A percentile compares a stretch with the other conserved stretches of the same genome.
These are phyloP conservation scores for Onychomys leucogaster DNA, from an alignment of 2,797 vertebrate genomes.

Conservation along the genomic window DNA sequence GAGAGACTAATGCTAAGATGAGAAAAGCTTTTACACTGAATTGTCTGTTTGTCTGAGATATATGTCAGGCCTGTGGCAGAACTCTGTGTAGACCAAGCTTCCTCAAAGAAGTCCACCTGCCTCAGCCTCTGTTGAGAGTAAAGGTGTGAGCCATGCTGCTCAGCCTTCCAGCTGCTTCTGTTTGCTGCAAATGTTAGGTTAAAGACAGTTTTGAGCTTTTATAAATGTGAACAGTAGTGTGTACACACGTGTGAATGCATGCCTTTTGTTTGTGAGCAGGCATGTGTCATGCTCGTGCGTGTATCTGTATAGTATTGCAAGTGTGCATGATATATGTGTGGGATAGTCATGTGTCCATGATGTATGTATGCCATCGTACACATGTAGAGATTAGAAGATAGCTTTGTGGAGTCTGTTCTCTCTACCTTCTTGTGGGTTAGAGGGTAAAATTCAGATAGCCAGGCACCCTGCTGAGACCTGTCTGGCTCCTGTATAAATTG, in stretches of 20 bases:
- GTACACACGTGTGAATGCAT: not conserved
- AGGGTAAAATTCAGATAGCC: not conserved
- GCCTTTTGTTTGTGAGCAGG: not conserved
- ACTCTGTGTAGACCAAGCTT: not conserved
- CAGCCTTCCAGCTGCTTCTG: constrained; percentile 7
- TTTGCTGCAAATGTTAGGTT: constrained; percentile 65
- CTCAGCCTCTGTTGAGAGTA: not conserved
- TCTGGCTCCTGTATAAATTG: not conserved
- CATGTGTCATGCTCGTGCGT: not conserved
- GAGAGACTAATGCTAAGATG: not conserved
- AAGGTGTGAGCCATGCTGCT: not conserved
- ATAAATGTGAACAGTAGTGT: constrained; percentile 41
- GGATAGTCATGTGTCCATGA: not conserved
- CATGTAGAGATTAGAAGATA: not conserved
- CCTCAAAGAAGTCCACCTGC: not conserved
- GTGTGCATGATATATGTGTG: not conserved
- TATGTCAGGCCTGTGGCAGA: not conserved
- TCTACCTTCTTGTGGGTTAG: no score
- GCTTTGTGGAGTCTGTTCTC: not conserved
- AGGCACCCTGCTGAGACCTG: not conserved
- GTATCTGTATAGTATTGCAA: not conserved
- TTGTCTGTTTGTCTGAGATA: not conserved
- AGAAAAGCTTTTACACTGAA: not conserved
- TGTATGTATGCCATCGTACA: not conserved
- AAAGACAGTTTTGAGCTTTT: constrained; percentile 71